These are phyloP conservation scores for Nebria brevicollis DNA, from an alignment of 2,888 invertebrate species.

Conservation along the genomic window DNA sequence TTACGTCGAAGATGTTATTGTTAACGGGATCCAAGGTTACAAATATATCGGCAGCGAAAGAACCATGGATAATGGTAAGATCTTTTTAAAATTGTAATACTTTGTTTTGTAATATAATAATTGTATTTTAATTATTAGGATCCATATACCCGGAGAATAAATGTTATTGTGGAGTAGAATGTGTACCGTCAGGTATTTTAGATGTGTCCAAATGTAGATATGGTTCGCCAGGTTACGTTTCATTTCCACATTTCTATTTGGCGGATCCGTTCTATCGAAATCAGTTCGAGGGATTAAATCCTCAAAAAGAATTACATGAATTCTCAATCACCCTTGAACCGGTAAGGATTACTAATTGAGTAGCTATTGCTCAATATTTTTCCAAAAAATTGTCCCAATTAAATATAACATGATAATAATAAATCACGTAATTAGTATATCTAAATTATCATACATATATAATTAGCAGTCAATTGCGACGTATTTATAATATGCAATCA, in stretches of 20 bases:
- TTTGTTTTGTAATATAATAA: background rate
- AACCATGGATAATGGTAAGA: constrained; percentile 75
- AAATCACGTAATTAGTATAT: too few relatives aligned
- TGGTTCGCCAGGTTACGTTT: constrained; percentile 85
- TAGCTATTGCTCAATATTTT: too few relatives aligned
- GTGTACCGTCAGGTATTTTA: constrained; percentile 77
- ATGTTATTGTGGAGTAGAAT: constrained; percentile 80
- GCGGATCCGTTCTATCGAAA: constrained; percentile 76
- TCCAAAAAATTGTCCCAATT: too few relatives aligned
- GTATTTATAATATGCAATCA: too few relatives aligned
- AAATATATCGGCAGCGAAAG: constrained; percentile 73
- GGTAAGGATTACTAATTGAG: constrained; percentile 62
- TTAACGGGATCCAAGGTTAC: constrained; percentile 72
- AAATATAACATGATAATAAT: too few relatives aligned
- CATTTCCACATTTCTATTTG: constrained; percentile 85
- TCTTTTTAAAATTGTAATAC: background rate
- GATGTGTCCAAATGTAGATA: constrained; percentile 83
- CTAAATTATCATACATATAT: too few relatives aligned
- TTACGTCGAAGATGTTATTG: constrained; percentile 67
- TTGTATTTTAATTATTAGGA: constrained; percentile 62
- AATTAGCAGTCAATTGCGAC: too few relatives aligned
- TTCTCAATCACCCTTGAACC: constrained; percentile 83
- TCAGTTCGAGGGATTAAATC: constrained; percentile 74
- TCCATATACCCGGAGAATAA: constrained; percentile 69
- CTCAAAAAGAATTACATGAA: constrained; percentile 75